phyloP scores from a whole-genome alignment of 1,140 invertebrate species.

The Leptopilina boulardi region DNA sequence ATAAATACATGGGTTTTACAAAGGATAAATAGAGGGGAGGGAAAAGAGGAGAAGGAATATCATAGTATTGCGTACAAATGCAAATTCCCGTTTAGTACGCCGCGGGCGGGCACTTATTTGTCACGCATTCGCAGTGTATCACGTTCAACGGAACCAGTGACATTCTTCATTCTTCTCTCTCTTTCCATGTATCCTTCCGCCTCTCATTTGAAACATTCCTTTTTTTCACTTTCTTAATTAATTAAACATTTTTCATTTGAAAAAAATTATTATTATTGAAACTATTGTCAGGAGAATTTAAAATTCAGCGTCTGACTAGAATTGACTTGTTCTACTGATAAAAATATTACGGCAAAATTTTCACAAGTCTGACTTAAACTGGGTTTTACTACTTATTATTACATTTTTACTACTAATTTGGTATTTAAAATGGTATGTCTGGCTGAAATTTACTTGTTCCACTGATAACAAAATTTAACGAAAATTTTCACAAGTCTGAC shows the following conservation, averaged over 20 bases:
- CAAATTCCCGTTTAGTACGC: slow-evolving; percentile 54
- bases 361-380: no score
- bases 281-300: no score
- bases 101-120: slow-evolving; percentile 57
- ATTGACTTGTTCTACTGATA: no score
- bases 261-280: no score
- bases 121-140: slow-evolving; percentile 52
- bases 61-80: slow-evolving; percentile 53
- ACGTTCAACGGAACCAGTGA: slow-evolving; percentile 24
- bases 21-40: slow-evolving; percentile 1
- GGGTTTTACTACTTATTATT: no score
- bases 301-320: no score
- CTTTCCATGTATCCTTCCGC: neutral
- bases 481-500: no score
- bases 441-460: no score
- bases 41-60: neutral
- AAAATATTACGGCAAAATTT: no score
- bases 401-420: no score
- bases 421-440: no score
- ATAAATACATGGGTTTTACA: neutral
- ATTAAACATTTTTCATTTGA: neutral
- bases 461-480: no score
- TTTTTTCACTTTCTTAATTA: neutral
- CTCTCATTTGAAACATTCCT: neutral
- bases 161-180: slow-evolving; percentile 25